Evolutionary conservation across 2,888 invertebrate species (phyloP), one percentile per base, ranked within the genome.

Genomic region (Melanchra persicariae): DNA sequence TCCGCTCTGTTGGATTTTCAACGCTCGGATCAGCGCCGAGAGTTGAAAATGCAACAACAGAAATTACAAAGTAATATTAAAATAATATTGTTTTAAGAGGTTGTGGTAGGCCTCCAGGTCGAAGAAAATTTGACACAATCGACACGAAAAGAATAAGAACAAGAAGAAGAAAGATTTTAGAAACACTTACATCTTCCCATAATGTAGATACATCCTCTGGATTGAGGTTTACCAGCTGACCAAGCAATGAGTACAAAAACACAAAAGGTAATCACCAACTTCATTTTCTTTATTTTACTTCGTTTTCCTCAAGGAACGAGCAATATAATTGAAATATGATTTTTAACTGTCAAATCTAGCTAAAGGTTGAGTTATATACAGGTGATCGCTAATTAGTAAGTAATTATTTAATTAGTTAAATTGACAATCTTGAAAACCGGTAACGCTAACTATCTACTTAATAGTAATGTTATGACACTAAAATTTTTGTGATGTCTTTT

Each of bases 331-430:
- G n/a, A n/a, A 47, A 9, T 72, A 58, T 63, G 45, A 34, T 7
- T n/a, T 34, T 37, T n/a, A 8, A 79, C 68, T 78, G 67, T 12
- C n/a, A 12, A 10, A 45, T 1, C n/a, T 6, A n/a, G 8, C 6
- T 26, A 47, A 17, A 59, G 54, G 54, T 51, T 1, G 47, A 34
- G n/a, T 71, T 76, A 65, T 65, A 74, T 62, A 70, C n/a, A 26
- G 12, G 19, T 30, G 7, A n/a, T 43, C 12, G 24, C 5, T 71
- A 5, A 45, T 54, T 22, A 26, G 10, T 24, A 34, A 34, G 4
- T 37, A 60, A 52, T 51, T 9, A 30, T 34, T 10, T 5, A 51
- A 26, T 10, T 26, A 37, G 43, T n/a, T 26, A 19, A n/a, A 17
- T 51, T n/a, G 1, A 60, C 9, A 22, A n/a, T 26, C 17, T 19